Evolutionary conservation across 2,888 invertebrate species (phyloP).

Genomic region (Fissipunctia ypsillon): DNA sequence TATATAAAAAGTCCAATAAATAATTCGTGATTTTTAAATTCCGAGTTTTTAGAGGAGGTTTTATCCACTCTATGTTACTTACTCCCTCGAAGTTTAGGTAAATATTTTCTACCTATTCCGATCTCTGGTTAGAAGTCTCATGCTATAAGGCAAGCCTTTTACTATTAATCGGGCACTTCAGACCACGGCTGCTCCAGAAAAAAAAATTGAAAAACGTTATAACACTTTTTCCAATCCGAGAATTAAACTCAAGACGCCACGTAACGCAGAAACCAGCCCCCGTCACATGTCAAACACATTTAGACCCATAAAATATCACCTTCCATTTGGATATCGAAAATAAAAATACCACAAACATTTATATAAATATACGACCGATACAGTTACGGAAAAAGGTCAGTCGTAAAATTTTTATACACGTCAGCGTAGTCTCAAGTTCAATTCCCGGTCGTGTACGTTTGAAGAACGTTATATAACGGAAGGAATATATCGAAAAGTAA

Average conservation of each 20-base stretch:
- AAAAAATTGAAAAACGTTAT: not conserved
- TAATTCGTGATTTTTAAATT: no score
- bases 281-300: not conserved
- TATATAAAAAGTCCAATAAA: no score
- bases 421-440: conserved; percentile 44
- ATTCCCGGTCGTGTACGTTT: conserved; percentile 26
- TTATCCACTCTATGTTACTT: no score
- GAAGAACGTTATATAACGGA: conserved; percentile 11
- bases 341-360: conserved; percentile 33
- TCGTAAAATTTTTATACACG: conserved; percentile 43
- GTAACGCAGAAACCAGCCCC: not conserved
- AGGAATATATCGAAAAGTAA: not conserved
- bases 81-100: no score
- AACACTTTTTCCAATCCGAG: not conserved
- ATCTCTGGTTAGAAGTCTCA: no score
- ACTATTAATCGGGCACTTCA: not conserved
- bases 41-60: no score
- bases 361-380: conserved; percentile 44
- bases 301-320: not conserved
- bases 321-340: conserved; percentile 18
- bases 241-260: not conserved
- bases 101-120: no score
- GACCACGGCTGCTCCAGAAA: no score
- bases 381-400: conserved; percentile 50
- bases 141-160: not conserved